phyloP scores from a whole-genome alignment of 2,797 vertebrate genomes.

The Parauchenoglanis punctatus region DNA sequence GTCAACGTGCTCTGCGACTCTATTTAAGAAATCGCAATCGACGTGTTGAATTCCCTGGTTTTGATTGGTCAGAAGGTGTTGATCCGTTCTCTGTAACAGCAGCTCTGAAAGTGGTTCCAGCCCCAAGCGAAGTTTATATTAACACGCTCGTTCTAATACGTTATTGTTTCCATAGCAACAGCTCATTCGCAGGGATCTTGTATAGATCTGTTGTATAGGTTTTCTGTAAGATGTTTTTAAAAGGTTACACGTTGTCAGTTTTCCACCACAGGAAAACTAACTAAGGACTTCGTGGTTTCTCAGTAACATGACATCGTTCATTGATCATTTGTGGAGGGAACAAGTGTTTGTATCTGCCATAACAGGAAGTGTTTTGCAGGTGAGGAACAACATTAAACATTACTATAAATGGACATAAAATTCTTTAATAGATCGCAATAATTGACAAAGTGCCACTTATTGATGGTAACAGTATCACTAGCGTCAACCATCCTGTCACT shows the following conservation, averaged over 20 bases:
- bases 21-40: too few relatives aligned
- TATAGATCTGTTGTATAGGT: background rate
- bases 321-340: background rate
- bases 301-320: background rate
- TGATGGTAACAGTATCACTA: background rate
- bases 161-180: background rate
- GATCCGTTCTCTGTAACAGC: background rate
- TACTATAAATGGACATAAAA: background rate
- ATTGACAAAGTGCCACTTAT: background rate
- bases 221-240: background rate
- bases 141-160: background rate
- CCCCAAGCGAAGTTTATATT: background rate
- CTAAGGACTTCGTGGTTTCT: too few relatives aligned
- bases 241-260: background rate
- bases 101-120: background rate
- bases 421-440: background rate
- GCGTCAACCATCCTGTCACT: background rate
- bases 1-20: background rate
- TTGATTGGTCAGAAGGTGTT: background rate
- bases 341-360: background rate
- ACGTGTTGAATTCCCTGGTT: background rate
- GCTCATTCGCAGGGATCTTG: background rate
- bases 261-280: background rate
- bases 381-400: background rate
- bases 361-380: background rate